A percentile compares a stretch with the other conserved stretches of the same genome.
phyloP scores from a whole-genome alignment of 2,888 invertebrate genomes.

The Temnothorax ravouxi region DNA sequence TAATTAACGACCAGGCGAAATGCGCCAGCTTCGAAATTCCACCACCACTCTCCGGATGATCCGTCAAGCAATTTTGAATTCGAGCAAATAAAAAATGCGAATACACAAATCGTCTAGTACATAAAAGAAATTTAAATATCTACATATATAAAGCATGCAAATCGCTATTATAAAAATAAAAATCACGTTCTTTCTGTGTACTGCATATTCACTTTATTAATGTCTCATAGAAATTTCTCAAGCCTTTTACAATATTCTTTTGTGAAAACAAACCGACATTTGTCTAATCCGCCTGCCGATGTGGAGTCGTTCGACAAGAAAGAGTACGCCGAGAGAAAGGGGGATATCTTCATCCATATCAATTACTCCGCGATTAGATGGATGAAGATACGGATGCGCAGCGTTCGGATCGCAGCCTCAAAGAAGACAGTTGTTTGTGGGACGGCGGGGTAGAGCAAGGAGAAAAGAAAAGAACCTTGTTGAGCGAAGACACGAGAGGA shows the following conservation, averaged over 20 bases:
- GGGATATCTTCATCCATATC: slow-evolving; percentile 85
- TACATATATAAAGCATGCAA: background rate
- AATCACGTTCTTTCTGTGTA: background rate
- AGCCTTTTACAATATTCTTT: background rate
- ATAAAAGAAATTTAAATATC: background rate
- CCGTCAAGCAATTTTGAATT: background rate
- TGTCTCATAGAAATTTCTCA: background rate
- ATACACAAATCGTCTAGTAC: background rate
- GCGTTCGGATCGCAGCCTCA: slow-evolving; percentile 54
- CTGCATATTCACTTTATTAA: background rate
- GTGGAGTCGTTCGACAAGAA: slow-evolving; percentile 45
- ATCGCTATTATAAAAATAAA: background rate
- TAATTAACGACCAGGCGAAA: slow-evolving; percentile 69
- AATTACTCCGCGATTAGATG: slow-evolving; percentile 86
- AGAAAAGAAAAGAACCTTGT: slow-evolving; percentile 64
- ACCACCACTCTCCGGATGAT: background rate
- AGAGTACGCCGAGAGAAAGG: slow-evolving; percentile 43
- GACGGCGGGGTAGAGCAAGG: slow-evolving; percentile 46
- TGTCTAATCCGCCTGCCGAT: slow-evolving; percentile 62
- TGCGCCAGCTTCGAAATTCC: slow-evolving; percentile 27
- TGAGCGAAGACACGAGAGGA: slow-evolving; percentile 62
- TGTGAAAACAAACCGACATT: background rate
- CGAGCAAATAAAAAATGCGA: background rate
- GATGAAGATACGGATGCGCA: slow-evolving; percentile 79
- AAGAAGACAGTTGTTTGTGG: slow-evolving; percentile 52